phyloP scores from a whole-genome alignment of 2,113 vertebrate genomes.

The Hystrix cristata region DNA sequence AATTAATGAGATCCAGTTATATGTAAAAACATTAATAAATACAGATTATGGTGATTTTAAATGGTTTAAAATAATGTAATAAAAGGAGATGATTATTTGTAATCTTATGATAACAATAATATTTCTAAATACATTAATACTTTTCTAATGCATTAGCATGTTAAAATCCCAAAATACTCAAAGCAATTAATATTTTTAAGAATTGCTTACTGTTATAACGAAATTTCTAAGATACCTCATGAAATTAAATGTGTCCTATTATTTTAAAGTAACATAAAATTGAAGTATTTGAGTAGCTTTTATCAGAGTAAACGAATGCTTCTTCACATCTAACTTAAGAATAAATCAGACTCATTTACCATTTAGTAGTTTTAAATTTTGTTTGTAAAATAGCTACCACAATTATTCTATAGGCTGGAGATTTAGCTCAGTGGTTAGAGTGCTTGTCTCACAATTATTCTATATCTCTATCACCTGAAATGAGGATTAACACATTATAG shows the following conservation, averaged over 20 bases:
- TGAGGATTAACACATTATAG: not conserved
- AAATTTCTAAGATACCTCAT: conserved; percentile 29
- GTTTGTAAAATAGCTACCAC: not conserved
- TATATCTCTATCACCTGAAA: not conserved
- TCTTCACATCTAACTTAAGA: not conserved
- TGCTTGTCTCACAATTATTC: not conserved
- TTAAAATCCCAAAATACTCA: not conserved
- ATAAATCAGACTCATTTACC: conserved; percentile 16
- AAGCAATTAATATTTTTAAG: not conserved
- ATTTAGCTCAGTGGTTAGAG: no score
- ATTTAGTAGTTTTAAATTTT: conserved; percentile 21
- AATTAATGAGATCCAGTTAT: not conserved
- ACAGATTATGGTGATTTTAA: not conserved
- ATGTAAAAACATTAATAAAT: not conserved
- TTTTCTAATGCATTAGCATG: conserved; percentile 18
- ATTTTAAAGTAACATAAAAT: conserved; percentile 5
- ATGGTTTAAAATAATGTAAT: not conserved
- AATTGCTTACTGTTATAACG: not conserved
- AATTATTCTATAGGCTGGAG: not conserved
- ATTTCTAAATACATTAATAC: conserved; percentile 30
- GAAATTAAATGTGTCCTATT: conserved; percentile 23
- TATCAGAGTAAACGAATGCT: not conserved
- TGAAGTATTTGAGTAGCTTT: not conserved
- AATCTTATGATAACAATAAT: not conserved
- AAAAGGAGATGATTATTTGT: not conserved